Conservation (phyloP, 2,888 invertebrate species). For the Leucophenga maculata region DNA sequence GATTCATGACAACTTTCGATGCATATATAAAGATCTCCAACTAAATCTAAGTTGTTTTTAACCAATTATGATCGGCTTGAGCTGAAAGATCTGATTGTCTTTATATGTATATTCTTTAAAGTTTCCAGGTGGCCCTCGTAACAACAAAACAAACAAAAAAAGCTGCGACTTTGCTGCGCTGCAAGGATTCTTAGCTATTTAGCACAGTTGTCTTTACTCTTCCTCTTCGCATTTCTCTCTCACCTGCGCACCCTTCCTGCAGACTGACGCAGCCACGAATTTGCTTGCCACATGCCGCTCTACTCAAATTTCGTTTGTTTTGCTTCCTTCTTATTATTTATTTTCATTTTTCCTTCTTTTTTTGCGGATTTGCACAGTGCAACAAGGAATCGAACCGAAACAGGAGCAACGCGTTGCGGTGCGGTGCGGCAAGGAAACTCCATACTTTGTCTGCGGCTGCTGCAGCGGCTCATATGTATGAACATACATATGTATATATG, state of each 20-base stretch:
- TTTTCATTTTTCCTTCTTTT: constrained; percentile 29
- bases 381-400: not conserved
- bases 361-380: constrained; percentile 17
- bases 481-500: not conserved
- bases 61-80: too few species aligned
- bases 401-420: not conserved
- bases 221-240: constrained; percentile 23
- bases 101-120: too few species aligned
- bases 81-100: too few species aligned
- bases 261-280: constrained; percentile 8
- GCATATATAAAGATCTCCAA: too few species aligned
- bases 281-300: constrained; percentile 57
- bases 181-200: not conserved
- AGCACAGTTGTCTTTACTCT: constrained; percentile 21
- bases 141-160: too few species aligned
- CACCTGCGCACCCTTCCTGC: constrained; percentile 40
- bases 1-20: too few species aligned
- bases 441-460: constrained; percentile 23
- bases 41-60: too few species aligned
- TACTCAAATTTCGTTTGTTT: constrained; percentile 57
- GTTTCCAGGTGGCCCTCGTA: too few species aligned
- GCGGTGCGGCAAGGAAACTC: constrained; percentile 17
- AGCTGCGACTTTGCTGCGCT: too few species aligned
- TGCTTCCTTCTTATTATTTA: constrained; percentile 39
- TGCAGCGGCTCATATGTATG: not conserved